Percentiles rank a stretch among this genome's conserved stretches.
These are phyloP conservation scores for Coronaproctus castanopsis DNA, from an alignment of 2,888 invertebrate genomes.

Conservation along the genomic window DNA sequence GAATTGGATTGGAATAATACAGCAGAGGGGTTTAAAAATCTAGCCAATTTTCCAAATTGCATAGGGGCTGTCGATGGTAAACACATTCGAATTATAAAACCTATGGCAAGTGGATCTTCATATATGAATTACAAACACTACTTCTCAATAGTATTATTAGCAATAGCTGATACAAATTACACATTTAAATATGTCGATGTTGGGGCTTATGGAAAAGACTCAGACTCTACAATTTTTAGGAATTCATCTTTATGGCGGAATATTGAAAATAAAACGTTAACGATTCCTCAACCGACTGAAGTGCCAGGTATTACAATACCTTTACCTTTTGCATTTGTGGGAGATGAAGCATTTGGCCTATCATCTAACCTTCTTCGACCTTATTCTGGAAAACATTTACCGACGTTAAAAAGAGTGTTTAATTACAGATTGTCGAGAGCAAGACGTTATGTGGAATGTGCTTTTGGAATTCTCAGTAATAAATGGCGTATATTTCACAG, in stretches of 20 bases:
- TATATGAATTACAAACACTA: conserved; percentile 11
- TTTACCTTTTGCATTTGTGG: conserved; percentile 16
- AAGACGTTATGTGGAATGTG: conserved; percentile 19
- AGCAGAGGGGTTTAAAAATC: conserved; percentile 5
- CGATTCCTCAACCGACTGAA: conserved; percentile 5
- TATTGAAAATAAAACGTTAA: conserved; percentile 1
- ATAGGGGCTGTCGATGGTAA: conserved; percentile 14
- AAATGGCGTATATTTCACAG: conserved; percentile 16
- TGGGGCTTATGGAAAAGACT: conserved; percentile 10
- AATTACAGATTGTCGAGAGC: conserved; percentile 20
- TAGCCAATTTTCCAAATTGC: conserved; percentile 10
- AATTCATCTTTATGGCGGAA: conserved; percentile 4
- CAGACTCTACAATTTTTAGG: conserved; percentile 10
- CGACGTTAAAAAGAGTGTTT: conserved; percentile 16
- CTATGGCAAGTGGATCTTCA: conserved; percentile 5
- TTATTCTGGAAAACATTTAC: conserved; percentile 15
- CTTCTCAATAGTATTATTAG: conserved; percentile 10
- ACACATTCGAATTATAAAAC: conserved; percentile 9
- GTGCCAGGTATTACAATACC: conserved; percentile 2
- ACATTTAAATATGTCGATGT: conserved; percentile 11
- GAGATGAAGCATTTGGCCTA: conserved; percentile 17
- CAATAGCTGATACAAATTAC: conserved; percentile 11
- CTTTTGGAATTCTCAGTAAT: conserved; percentile 18
- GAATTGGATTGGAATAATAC: conserved; percentile 4
- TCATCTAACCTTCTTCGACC: conserved; percentile 13